These are phyloP conservation scores for Tenebrio molitor DNA, from an alignment of 1,140 invertebrate species.

Conservation along the genomic window DNA sequence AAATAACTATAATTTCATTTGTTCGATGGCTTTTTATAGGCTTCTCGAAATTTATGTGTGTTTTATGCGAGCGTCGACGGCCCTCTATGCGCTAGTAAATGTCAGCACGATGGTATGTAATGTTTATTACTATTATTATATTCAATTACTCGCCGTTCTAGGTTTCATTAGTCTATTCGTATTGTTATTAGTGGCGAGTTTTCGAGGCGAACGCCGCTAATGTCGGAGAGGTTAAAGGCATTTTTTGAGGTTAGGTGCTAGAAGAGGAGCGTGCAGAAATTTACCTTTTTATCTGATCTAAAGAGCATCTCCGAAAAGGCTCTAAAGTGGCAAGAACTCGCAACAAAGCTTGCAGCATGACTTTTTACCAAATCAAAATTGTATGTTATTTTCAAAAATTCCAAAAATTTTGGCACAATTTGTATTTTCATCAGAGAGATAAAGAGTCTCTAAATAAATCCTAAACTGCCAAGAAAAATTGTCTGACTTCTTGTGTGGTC, in stretches of 20 bases:
- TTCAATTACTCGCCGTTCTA: conserved; percentile 38
- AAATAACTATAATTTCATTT: conserved; percentile 43
- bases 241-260: conserved; percentile 14
- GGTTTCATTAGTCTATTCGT: conserved; percentile 32
- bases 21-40: conserved; percentile 39
- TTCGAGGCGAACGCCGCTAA: background rate
- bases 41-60: conserved; percentile 40
- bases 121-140: conserved; percentile 40
- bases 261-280: conserved; percentile 5
- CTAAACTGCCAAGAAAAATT: no score
- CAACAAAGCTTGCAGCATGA: no score
- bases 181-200: conserved; percentile 22
- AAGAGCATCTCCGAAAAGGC: no score
- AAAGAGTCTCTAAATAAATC: no score
- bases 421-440: no score
- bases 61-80: conserved; percentile 24
- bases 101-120: conserved; percentile 38
- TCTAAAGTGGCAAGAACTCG: no score
- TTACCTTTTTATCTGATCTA: conserved; percentile 35
- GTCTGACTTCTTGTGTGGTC: no score
- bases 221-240: conserved; percentile 22
- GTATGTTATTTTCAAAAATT: no score
- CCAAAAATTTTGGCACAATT: no score
- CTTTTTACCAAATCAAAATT: no score
- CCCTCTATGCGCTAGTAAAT: conserved; percentile 27